phyloP scores from a whole-genome alignment of 2,113 vertebrate genomes.

The Podilymbus podiceps region DNA sequence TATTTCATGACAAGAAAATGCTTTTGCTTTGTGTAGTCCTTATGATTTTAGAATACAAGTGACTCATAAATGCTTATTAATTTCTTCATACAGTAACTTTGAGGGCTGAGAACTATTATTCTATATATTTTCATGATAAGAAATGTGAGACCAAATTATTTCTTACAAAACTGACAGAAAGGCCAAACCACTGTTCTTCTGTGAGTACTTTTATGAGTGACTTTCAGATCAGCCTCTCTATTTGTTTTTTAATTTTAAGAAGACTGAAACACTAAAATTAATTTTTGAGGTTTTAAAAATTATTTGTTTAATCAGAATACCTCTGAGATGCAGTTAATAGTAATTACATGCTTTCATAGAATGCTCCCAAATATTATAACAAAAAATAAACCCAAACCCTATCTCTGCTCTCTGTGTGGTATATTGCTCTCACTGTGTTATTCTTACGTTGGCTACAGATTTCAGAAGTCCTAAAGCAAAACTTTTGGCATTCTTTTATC shows the following conservation, averaged over 20 bases:
- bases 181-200: neutral
- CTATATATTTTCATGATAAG: neutral
- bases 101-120: neutral
- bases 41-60: neutral
- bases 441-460: neutral
- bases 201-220: neutral
- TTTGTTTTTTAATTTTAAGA: neutral
- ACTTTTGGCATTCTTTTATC: neutral
- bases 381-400: neutral
- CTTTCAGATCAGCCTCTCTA: neutral
- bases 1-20: neutral
- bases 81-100: neutral
- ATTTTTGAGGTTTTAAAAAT: neutral
- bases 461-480: neutral
- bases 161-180: neutral
- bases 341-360: neutral
- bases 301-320: neutral
- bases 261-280: neutral
- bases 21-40: neutral
- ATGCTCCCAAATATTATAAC: neutral
- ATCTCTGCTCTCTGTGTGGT: neutral
- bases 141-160: neutral
- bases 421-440: neutral
- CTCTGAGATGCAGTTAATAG: neutral
- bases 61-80: neutral